Conservation (phyloP, 2,888 invertebrate genomes). For the Hedychridium roseum region DNA sequence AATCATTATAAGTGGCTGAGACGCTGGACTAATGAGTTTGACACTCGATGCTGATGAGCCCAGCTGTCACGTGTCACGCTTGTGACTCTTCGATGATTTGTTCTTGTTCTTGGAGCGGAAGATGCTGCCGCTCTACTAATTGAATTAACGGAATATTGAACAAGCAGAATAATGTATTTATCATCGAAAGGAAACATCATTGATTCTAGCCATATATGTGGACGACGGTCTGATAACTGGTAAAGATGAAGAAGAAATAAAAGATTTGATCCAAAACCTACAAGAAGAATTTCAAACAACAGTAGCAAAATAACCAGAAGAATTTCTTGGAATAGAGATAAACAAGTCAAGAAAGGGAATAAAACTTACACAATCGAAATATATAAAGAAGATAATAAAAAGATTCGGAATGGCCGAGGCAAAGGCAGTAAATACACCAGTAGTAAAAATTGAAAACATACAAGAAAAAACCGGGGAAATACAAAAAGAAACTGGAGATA, state of each 20-base stretch:
- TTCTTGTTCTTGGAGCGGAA: too few relatives aligned
- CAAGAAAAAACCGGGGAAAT: background rate
- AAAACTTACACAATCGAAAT: conserved; percentile 6
- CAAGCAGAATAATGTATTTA: conserved; percentile 18
- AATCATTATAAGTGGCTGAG: too few relatives aligned
- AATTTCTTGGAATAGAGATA: conserved; percentile 16
- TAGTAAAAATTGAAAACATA: too few relatives aligned
- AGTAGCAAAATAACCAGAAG: conserved; percentile 9
- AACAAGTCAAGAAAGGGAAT: conserved; percentile 7
- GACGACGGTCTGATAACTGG: conserved; percentile 20
- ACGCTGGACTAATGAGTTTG: too few relatives aligned
- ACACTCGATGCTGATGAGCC: too few relatives aligned
- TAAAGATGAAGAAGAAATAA: conserved; percentile 13
- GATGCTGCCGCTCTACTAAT: too few relatives aligned
- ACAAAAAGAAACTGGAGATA: too few relatives aligned
- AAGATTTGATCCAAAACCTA: conserved; percentile 11
- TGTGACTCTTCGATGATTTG: too few relatives aligned
- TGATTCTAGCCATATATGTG: conserved; percentile 20
- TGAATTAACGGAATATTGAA: too few relatives aligned
- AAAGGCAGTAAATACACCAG: conserved; percentile 1
- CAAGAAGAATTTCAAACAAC: conserved; percentile 7
- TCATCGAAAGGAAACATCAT: conserved; percentile 8
- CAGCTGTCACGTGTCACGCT: too few relatives aligned
- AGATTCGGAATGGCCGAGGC: background rate
- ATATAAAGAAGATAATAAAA: background rate